Evolutionary conservation across 2,113 vertebrate genomes (phyloP), one percentile per base, ranked within the genome.

Genomic region (Ceyx cyanopectus): DNA sequence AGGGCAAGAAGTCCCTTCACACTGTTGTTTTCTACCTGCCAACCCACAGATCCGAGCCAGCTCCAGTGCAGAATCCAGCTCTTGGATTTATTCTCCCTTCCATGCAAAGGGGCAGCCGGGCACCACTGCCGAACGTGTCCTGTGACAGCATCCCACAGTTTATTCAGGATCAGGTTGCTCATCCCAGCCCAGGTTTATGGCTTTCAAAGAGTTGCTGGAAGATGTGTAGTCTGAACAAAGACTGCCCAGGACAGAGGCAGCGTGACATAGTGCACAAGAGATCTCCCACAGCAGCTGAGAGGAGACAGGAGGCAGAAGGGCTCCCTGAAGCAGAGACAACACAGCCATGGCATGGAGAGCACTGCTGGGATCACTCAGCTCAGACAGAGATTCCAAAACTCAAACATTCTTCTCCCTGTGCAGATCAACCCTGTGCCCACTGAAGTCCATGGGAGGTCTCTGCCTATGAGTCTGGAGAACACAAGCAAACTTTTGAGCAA

Each of bases 21-120:
- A 46, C 41, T 43, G 32, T 83, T 69, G 69, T 53, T 40, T 96
- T 61, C 68, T 76, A 79, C 90, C 89, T 95, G 85, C 90, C 90
- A 93, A 85, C 67, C 70, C 60, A 57, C 0, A 0, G 20, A 48
- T n/a, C 21, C 10, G 58, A 74, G 70, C 67, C 90, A 78, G 66
- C 45, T 87, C 66, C 82, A 65, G 40, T 65, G 43, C 7, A 75
- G 53, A 75, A 43, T 29, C 9, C 45, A 80, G n/a, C 41, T 85
- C 89, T 74, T 48, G 66, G 29, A 66, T 87, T 65, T 43, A 11
- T 41, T 63, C 65, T 76, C 57, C 72, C 51, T 95, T 67, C 54
- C 78, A 79, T 57, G 62, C 78, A 87, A 79, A 85, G 26, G n/a
- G 53, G 23, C 27, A 79, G 32, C 53, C 81, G 14, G 4, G 79